Conservation (phyloP, 2,797 vertebrate species). For the Chloroceryle amazona region DNA sequence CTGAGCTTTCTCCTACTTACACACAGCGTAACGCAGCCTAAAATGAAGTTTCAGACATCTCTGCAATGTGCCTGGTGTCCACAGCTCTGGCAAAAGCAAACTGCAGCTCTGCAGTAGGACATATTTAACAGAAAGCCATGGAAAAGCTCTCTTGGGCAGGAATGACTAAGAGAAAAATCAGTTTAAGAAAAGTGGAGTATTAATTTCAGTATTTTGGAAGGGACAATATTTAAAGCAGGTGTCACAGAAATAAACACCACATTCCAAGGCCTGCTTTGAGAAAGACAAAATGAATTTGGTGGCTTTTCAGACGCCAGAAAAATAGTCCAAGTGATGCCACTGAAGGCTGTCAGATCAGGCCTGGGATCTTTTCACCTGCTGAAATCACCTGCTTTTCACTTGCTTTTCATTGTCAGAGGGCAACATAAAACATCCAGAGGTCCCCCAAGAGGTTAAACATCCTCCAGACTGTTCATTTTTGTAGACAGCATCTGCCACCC, state of each 20-base stretch:
- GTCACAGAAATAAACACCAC: neutral
- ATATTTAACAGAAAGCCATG: neutral
- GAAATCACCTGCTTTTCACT: neutral
- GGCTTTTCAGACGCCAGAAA: neutral
- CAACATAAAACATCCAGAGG: neutral
- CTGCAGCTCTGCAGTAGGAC: neutral
- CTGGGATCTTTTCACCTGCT: neutral
- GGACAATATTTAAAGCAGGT: neutral
- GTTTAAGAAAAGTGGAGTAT: neutral
- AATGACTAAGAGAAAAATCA: neutral
- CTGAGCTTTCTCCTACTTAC: neutral
- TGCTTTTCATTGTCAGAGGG: neutral
- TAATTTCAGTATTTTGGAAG: neutral
- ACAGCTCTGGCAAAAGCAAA: neutral
- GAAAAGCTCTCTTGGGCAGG: neutral
- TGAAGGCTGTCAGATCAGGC: neutral
- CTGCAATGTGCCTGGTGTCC: accelerated
- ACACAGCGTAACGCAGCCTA: neutral
- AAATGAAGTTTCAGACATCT: neutral
- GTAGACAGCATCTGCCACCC: neutral
- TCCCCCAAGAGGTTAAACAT: neutral
- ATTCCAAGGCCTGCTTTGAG: neutral
- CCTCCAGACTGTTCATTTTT: neutral
- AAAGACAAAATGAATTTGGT: neutral
- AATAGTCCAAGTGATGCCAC: neutral